Evolutionary conservation across 1,140 invertebrate genomes (phyloP), one percentile per base, ranked within the genome.

Genomic region (Habropoda laboriosa): DNA sequence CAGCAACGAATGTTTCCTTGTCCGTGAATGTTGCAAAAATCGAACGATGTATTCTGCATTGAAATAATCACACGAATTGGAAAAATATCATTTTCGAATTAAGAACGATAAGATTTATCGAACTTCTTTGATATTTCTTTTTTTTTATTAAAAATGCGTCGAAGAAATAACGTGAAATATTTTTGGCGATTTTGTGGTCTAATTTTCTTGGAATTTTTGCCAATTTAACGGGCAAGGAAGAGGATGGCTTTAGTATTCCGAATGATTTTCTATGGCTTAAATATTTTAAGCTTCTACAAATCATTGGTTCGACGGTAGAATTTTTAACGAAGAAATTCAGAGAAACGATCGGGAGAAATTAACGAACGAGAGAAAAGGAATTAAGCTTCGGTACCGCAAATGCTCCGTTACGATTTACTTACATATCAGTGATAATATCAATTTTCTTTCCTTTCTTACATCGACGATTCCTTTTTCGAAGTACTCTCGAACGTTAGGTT

Each of bases 341-440:
- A 45, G 32, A 24, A 58, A 38, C 18, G 3, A 21, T 32, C 18
- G 24, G 24, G 45, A 51, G 16, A 13, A 27, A 35, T 6, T 16
- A 18, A 55, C 18, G 35, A 42, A 27, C 72, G 6, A 53, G 2
- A 3, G 30, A 57, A 24, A 18, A 61, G 61, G 2, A 6, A 27
- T 67, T 13, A 24, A 30, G 4, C 35, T 27, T 38, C 38, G 32
- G 16, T 38, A 53, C 27, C n/a, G 6, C 32, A 45, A n/a, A 27
- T 67, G 3, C 51, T 45, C 21, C 32, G 1, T 70, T 70, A 66
- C 58, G 6, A 35, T 79, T 79, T 79, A 45, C 38, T 55, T 45
- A 63, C 68, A 47, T 64, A 79, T 79, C 76, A 57, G 18, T n/a
- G 21, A 38, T 18, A 18, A 57, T 66, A 76, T 57, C 49, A 42